Base-by-base conservation (phyloP, 2,888 invertebrate species). In the Aporophyla nigra region DNA sequence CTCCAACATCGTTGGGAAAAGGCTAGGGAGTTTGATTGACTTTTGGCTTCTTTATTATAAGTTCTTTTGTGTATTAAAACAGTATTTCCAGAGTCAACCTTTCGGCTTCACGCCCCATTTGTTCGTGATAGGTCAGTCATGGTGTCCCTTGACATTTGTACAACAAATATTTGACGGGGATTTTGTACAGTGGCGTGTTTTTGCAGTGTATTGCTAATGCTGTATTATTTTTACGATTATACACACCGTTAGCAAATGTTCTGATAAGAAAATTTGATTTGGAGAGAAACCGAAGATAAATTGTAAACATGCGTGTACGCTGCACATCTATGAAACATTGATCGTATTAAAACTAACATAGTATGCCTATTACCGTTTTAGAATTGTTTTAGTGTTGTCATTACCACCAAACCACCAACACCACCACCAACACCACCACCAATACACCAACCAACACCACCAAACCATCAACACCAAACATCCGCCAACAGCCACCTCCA, bases 101-200 rank as follows among this genome's bases (percentile, higher is more conserved):
- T 80, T 83, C 6, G 27, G 10, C 43, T 33, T 43, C 4, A 58
- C 70, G 74, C 66, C 14, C 53, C 40, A 70, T 78, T 70, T 58
- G 24, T 40, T 78, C 84, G 79, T 82, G 79, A 79, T 82, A 74
- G 67, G 74, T 82, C 43, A 83, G 4, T 14, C 62, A 67, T n/a
- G 43, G 53, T 14, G n/a, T 65, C n/a, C 58, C 53, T 56, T 78
- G 80, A 83, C 83, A 78, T 80, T 80, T 83, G 12, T 4, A 46
- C 27, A 49, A 58, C 54, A 33, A 62, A 56, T 68, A 82, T 76
- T 82, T 61, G 65, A 74, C 59, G 65, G 53, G 33, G 27, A 40
- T 40, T 59, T 80, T 33, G 16, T 53, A 68, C 19, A 40, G n/a
- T 49, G 58, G 21, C 59, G 53, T 59, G 2, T 9, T 54, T 53